Conservation (phyloP, 2,113 vertebrate genomes). For the Microtus richardsoni region DNA sequence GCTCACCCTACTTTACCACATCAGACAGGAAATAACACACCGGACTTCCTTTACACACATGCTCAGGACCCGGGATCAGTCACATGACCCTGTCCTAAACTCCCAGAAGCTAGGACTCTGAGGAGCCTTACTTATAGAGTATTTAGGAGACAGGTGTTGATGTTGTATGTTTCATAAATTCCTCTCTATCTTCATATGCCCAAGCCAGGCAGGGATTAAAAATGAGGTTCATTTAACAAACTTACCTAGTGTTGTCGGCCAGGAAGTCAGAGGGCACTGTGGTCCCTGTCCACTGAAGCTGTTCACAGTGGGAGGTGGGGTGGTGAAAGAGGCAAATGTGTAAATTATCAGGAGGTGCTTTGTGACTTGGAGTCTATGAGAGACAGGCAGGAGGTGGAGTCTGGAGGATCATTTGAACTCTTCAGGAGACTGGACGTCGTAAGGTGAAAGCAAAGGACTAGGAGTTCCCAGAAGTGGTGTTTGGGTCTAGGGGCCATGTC, state of each 20-base stretch:
- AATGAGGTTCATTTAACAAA: neutral
- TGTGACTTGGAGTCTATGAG: no score
- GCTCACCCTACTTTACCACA: neutral
- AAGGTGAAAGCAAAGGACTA: rapidly evolving
- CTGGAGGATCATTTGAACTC: neutral
- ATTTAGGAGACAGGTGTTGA: neutral
- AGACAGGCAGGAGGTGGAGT: neutral
- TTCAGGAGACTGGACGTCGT: neutral
- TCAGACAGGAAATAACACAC: neutral
- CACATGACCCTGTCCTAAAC: neutral
- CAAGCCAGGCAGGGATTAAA: neutral
- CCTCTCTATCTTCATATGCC: neutral
- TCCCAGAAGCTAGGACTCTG: neutral
- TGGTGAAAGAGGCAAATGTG: neutral
- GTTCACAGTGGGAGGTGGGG: neutral
- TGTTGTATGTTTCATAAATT: neutral
- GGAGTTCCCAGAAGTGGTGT: neutral
- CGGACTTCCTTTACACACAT: neutral
- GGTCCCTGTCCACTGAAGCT: neutral
- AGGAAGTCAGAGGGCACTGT: neutral
- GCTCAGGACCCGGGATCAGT: neutral
- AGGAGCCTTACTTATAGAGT: neutral
- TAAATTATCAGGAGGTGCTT: neutral
- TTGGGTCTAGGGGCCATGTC: neutral
- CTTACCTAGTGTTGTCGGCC: neutral